Evolutionary conservation across 1,140 invertebrate genomes (phyloP), one percentile per base, ranked within the genome.

Genomic region (Wasmannia auropunctata): DNA sequence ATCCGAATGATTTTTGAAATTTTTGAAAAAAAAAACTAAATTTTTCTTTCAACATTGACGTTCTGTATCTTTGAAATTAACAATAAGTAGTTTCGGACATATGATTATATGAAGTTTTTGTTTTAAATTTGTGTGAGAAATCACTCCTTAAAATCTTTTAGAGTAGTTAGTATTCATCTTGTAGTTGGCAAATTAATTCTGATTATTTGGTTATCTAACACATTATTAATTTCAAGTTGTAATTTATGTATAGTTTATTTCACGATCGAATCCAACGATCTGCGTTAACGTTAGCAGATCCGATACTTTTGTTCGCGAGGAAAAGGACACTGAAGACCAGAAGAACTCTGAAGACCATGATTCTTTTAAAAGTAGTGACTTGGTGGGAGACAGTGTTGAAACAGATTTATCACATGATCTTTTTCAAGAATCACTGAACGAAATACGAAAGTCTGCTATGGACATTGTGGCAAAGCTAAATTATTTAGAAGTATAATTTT

Each of bases 221-320:
- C 1, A 11, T 22, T 67, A 67, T 49, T 69, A 67, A 10, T 51
- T 37, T 72, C 7, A 63, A 19, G 11, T 49, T 56, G 1, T 40
- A 1, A 34, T 54, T 49, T 69, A 51, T 54, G 0, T 37, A 31
- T 8, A 87, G 86, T 84, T 49, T 11, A 49, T 84, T 6, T 86
- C 85, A 56, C 79, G 16, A 19, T 84, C 85, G 8, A 86, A 56
- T 67, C 86, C 86, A 25, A 0, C 16, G 10, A 87, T 86, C 8
- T 72, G n/a, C 28, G 7, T 60, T 2, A 62, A 37, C 6, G n/a
- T 65, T 31, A 22, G 7, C 16, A 75, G 60, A 75, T 84, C 79
- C 11, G 79, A 67, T 19, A 75, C 85, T 19, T 84, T 87, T 22
- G 16, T 86, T 49, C n/a, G 49, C 49, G 69, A 84, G 2, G 40